These are phyloP conservation scores for Axis porcinus DNA, from an alignment of 2,113 vertebrate genomes.

Conservation along the genomic window DNA sequence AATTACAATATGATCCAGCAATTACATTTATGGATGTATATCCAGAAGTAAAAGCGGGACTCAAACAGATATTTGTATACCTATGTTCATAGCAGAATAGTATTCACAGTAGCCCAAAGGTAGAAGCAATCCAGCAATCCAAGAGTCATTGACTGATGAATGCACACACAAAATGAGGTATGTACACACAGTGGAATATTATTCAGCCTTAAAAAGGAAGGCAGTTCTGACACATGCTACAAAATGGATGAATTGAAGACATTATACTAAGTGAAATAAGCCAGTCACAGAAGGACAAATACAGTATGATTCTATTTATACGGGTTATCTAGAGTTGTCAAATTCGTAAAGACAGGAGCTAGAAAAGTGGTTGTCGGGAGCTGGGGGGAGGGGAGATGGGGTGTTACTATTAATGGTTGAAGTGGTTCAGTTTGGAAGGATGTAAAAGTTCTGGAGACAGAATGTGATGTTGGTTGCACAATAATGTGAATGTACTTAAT, in stretches of 20 bases:
- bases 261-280: conserved; percentile 4
- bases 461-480: not conserved
- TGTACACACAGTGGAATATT: not conserved
- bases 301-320: not conserved
- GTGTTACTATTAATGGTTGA: not conserved
- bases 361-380: not conserved
- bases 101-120: not conserved
- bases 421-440: not conserved
- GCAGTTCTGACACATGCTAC: not conserved
- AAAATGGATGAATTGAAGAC: not conserved
- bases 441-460: not conserved
- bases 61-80: not conserved
- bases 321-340: not conserved
- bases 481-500: not conserved
- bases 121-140: not conserved
- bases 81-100: not conserved
- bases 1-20: not conserved
- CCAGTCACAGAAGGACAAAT: not conserved
- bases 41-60: not conserved
- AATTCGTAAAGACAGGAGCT: not conserved
- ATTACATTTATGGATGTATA: not conserved
- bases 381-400: not conserved
- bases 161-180: not conserved
- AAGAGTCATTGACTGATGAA: not conserved
- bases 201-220: not conserved